Percentiles rank a stretch among this genome's conserved stretches.
Evolutionary conservation across 2,888 invertebrate species (phyloP).

Genomic region (Gymnocheta viridis): DNA sequence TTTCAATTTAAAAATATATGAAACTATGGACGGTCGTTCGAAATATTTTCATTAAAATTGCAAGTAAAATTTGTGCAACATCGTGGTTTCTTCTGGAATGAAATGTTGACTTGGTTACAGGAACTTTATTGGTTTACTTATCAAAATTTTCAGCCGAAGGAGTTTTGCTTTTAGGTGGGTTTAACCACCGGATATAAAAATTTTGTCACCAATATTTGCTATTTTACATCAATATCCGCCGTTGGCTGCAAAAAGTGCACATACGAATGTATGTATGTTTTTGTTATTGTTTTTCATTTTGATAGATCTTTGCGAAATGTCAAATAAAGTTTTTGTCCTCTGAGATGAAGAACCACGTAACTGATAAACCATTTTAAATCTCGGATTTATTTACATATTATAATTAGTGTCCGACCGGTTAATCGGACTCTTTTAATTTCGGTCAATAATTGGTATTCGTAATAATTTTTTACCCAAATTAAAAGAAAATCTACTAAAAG

Average conservation of each 20-base stretch:
- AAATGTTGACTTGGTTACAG: conserved; percentile 18
- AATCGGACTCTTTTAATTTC: too few relatives aligned
- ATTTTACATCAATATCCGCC: background rate
- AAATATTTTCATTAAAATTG: background rate
- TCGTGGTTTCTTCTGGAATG: conserved; percentile 14
- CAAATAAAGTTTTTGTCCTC: background rate
- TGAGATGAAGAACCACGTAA: too few relatives aligned
- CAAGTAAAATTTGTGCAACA: conserved; percentile 7
- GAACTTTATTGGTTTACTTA: background rate
- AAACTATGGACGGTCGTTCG: conserved; percentile 14
- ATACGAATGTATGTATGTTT: background rate
- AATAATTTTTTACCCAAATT: too few relatives aligned
- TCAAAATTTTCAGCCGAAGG: background rate
- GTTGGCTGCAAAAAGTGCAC: background rate
- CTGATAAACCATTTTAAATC: too few relatives aligned
- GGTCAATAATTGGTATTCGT: too few relatives aligned
- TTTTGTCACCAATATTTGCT: conserved; percentile 9
- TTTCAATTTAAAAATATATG: background rate
- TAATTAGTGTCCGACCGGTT: too few relatives aligned
- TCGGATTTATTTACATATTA: too few relatives aligned
- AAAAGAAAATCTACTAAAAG: too few relatives aligned
- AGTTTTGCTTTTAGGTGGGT: conserved; percentile 25
- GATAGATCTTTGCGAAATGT: background rate
- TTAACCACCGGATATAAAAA: conserved; percentile 53
- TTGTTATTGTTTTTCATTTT: background rate